These are phyloP conservation scores for Argyrosomus japonicus DNA, from an alignment of 2,113 vertebrate species.

Conservation along the genomic window DNA sequence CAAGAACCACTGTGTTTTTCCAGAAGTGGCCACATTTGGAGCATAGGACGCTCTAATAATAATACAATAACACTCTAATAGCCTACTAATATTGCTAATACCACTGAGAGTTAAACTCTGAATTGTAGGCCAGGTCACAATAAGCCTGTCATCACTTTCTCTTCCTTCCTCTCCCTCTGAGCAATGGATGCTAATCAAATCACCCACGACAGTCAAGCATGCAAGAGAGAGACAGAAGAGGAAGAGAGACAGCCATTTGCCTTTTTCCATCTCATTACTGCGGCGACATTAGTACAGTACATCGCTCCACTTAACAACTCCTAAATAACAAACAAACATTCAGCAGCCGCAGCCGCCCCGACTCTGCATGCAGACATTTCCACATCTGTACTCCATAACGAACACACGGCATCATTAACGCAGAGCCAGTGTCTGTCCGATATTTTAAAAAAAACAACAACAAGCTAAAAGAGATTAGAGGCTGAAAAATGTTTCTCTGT, in stretches of 20 bases:
- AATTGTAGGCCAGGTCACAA: not conserved
- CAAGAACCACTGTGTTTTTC: not conserved
- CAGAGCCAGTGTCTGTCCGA: not conserved
- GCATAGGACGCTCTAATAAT: not conserved
- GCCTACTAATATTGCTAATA: not conserved
- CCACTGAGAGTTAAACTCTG: not conserved
- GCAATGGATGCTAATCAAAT: slow-evolving; percentile 45
- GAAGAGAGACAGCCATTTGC: slow-evolving; percentile 44
- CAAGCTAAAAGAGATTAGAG: slow-evolving; percentile 21
- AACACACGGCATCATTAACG: slow-evolving; percentile 27
- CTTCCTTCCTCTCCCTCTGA: slow-evolving; percentile 31
- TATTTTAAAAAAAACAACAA: not conserved
- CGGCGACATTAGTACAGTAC: slow-evolving; percentile 55
- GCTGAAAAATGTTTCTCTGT: slow-evolving; percentile 12
- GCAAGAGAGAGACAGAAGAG: slow-evolving; percentile 30
- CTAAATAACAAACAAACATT: slow-evolving; percentile 63
- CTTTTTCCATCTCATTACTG: slow-evolving; percentile 70
- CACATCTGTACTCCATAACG: slow-evolving; percentile 48
- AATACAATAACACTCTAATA: not conserved
- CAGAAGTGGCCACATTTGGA: not conserved
- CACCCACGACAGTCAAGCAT: slow-evolving; percentile 10
- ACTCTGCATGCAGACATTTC: slow-evolving; percentile 44
- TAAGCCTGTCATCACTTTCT: not conserved
- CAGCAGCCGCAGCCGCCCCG: slow-evolving; percentile 13
- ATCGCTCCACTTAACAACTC: slow-evolving; percentile 43